Evolutionary conservation across 2,113 vertebrate species (phyloP), one percentile per base, ranked within the genome.

Genomic region (Gasterosteus aculeatus): DNA sequence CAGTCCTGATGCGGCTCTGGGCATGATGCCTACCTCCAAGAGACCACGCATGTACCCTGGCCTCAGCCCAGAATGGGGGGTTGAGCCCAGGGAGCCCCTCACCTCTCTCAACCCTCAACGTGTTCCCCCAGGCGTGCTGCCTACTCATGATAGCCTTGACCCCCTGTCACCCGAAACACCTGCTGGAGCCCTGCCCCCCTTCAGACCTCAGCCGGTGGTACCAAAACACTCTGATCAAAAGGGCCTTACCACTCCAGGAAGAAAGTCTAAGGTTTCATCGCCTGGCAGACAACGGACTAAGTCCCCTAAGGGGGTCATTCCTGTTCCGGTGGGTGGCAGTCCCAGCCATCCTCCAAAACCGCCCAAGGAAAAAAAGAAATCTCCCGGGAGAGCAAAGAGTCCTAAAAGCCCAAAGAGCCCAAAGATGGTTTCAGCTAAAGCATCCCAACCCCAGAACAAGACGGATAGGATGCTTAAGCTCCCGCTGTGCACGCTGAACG

Each of bases 401-500:
- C 97, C 97, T n/a, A 97, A 97, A 92, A 98, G 96, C 79, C 97
- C 97, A 11, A 98, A 97, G 89, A 98, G 96, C 83, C 96, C 97
- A 39, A 99, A 98, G 83, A 86, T 93, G 82, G 84, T 89, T 74
- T 73, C 87, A 58, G 85, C 91, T 12, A 94, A 94, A 89, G 59
- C 87, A 56, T 81, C 94, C 9, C 96, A 86, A 35, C 83, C 87
- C 5, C 93, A 91, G 19, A 85, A 86, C 68, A 96, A 97, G 69
- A 77, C 91, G 1, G 97, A 98, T 49, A 82, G 81, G 5, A 88
- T 91, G 15, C 94, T 88, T 4, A 95, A 95, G 87, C 81, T 94
- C 8, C 94, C 95, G 5, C 81, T 95, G 78, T 88, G 93, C 62
- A 67, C 93, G 0, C 14, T 95, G 60, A 95, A 92, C 79, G 97